These are phyloP conservation scores for Hemicordylus capensis DNA, from an alignment of 2,113 vertebrate genomes.

Conservation along the genomic window DNA sequence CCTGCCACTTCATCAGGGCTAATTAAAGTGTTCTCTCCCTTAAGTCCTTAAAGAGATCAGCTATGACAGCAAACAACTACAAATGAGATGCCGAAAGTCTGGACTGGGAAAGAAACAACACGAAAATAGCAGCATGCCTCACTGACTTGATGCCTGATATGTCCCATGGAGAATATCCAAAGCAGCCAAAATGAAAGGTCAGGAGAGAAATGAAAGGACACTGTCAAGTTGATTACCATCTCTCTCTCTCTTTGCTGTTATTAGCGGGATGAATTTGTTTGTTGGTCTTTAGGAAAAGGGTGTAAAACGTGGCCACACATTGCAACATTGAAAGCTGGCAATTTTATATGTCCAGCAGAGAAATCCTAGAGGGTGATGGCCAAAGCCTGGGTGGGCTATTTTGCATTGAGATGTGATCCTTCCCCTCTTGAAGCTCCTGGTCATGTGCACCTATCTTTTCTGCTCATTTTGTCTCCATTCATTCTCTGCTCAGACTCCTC, in stretches of 20 bases:
- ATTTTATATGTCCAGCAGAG: not conserved
- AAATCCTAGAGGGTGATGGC: not conserved
- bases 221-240: not conserved
- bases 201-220: conserved; percentile 12
- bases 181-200: not conserved
- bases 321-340: not conserved
- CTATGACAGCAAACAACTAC: conserved; percentile 34
- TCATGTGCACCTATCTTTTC: too few relatives aligned
- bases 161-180: not conserved
- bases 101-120: not conserved
- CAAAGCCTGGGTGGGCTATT: too few relatives aligned
- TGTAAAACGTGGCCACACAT: not conserved
- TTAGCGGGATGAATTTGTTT: not conserved
- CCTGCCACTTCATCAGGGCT: conserved; percentile 38
- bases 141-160: fast-evolving
- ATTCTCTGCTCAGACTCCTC: not conserved
- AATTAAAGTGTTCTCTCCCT: conserved; percentile 53
- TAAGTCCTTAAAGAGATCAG: conserved; percentile 37
- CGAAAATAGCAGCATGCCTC: not conserved
- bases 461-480: not conserved
- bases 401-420: not conserved
- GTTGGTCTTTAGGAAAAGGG: not conserved
- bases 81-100: not conserved
- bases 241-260: not conserved
- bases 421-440: not conserved